Evolutionary conservation across 2,113 vertebrate genomes (phyloP).

Genomic region (Ondatra zibethicus): DNA sequence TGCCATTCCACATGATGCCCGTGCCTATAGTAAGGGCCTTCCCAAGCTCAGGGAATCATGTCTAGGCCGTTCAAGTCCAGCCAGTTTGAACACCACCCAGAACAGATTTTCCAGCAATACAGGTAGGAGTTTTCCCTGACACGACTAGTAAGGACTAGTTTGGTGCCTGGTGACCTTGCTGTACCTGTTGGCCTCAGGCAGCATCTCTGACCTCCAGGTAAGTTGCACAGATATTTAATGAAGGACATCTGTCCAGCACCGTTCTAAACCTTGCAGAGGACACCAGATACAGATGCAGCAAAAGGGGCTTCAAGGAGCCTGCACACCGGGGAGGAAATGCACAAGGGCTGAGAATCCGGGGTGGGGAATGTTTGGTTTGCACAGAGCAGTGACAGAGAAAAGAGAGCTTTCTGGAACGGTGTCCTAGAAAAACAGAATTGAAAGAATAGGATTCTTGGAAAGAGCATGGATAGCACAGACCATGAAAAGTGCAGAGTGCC

Average conservation of each 20-base stretch:
- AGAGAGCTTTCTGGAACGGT: background rate
- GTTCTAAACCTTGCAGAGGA: background rate
- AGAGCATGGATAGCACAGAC: background rate
- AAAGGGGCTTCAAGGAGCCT: background rate
- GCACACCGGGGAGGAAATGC: background rate
- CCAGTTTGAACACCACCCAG: background rate
- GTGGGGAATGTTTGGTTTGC: background rate
- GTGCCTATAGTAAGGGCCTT: background rate
- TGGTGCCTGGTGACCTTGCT: background rate
- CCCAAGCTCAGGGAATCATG: background rate
- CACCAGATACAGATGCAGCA: background rate
- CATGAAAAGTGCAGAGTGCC: background rate
- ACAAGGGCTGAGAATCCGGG: background rate
- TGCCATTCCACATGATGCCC: too few species aligned
- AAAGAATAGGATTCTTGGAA: background rate
- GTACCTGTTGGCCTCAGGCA: background rate
- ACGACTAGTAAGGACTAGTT: background rate
- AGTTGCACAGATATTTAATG: background rate
- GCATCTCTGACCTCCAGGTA: background rate
- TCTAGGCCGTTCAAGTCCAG: background rate
- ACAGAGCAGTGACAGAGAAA: background rate
- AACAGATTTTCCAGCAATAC: constrained; percentile 6
- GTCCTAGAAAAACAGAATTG: background rate
- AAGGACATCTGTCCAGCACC: background rate
- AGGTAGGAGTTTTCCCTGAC: background rate